Evolutionary conservation across 2,797 vertebrate species (phyloP), one percentile per base, ranked within the genome.

Genomic region (Phaenicophaeus curvirostris): DNA sequence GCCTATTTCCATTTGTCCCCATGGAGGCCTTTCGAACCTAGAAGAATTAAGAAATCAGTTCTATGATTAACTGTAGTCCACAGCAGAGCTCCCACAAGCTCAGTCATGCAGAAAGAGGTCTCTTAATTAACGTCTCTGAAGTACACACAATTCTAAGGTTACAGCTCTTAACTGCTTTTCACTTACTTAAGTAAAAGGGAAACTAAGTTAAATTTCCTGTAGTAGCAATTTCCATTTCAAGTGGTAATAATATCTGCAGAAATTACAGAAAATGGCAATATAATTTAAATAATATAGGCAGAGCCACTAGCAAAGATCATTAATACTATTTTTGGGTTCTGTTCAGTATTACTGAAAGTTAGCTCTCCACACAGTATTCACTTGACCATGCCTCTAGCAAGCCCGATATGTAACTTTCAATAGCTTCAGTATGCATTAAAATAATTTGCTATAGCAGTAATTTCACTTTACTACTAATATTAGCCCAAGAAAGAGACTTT

Each of bases 271-370:
- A 85, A 17, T 37, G 15, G 21, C 41, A 90, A 61, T 53, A 73
- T 28, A 88, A 93, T 91, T 91, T 84, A 93, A 94, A 74, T 79
- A 90, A 82, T 57, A 54, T 6, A 73, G 15, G 54, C 55, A 94
- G 76, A 84, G 15, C 35, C 44, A 74, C 67, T 50, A 89, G 63
- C 7, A 13, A 69, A n/a, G 53, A 85, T 75, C 7, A 2, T 4
- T 12, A 75, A 76, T 19, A 67, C 33, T 48, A n/a, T 35, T 90
- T 79, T 74, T 80, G 74, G 30, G 61, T 72, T 87, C 75, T 66
- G 31, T 58, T 65, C 54, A 51, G 0, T 53, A 55, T 42, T 68
- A 82, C 14, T 82, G 80, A 14, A 92, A 75, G 54, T 85, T 96
- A 94, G 66, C 51, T 72, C 68, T 88, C 57, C 77, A 67, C 48